Base-by-base conservation (phyloP, 2,113 vertebrate genomes). In the Hippocampus mohnikei region DNA sequence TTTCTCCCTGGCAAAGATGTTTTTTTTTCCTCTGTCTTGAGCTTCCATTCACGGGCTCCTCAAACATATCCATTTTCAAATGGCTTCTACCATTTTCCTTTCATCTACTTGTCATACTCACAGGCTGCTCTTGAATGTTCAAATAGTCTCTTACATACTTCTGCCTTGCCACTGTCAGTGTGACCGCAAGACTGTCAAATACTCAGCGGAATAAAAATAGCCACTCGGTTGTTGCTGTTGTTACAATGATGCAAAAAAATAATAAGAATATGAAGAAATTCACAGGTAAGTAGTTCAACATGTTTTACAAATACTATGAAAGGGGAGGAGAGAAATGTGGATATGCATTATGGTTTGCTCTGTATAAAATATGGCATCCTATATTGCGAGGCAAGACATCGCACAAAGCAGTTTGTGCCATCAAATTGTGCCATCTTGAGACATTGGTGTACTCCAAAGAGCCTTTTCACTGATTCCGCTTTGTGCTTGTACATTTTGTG, bases 51-150 rank as follows among this genome's bases (percentile, higher is more conserved):
- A 74, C 20, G 21, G 9, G 0, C 53, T 62, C 29, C 50, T 55
- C 53, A 25, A 52, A 64, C 52, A 65, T 40, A 50, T 74, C 50
- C 27, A 52, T 27, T 65, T 58, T 61, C 23, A 23, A 20, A 37
- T 8, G 1, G 23, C 21, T n/a, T 40, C 61, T 37, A 16, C 50
- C 1, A 61, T 77, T 74, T 80, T 79, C 41, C 18, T 68, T 69
- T 75, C 53, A 61, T 67, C 50, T 44, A 25, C 33, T 29, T 13
- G 37, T 16, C 29, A 64, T 52, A 46, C 41, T 33, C 50, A 1
- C 2, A 10, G n/a, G 6, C 42, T 44, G 12, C 33, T 50, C 55
- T 64, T 42, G 20, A 44, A 72, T 33, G 59, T 69, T 74, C 69
- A 67, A 60, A 71, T 50, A 65, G 40, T 48, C 52, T 69, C 48